Evolutionary conservation across 2,113 vertebrate species (phyloP).

Genomic region (Muntiacus muntjak): DNA sequence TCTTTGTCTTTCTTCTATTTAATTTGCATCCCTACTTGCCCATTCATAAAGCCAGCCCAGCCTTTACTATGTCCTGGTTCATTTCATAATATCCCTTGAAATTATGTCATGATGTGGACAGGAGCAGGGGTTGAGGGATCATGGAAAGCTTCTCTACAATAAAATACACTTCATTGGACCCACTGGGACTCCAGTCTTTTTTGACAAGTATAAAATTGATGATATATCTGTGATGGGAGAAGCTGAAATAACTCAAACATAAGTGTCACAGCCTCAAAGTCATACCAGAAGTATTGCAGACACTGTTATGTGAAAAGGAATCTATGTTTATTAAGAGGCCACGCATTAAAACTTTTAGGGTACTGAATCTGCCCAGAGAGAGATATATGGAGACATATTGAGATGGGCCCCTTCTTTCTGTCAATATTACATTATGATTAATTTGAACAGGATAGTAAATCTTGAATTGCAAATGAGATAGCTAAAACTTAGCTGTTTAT

Average conservation of each 20-base stretch:
- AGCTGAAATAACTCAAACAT: neutral
- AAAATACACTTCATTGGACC: neutral
- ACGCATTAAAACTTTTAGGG: neutral
- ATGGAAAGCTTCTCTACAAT: neutral
- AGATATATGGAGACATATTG: neutral
- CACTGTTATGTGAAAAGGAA: neutral
- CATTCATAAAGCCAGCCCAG: neutral
- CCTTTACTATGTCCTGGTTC: neutral
- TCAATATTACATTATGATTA: neutral
- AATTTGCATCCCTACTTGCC: neutral
- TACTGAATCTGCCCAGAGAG: neutral
- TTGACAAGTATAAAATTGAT: neutral
- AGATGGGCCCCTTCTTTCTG: neutral
- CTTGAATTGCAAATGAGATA: neutral
- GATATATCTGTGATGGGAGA: neutral
- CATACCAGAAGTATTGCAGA: neutral
- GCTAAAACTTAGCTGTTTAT: neutral
- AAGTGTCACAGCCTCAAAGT: neutral
- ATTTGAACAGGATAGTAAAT: neutral
- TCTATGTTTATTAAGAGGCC: neutral
- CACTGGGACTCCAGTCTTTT: neutral
- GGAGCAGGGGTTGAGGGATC: neutral
- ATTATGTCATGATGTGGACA: neutral
- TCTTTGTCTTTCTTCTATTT: neutral
- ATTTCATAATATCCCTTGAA: neutral